Conservation (phyloP, 2,888 invertebrate species). For the Erebia palarica region DNA sequence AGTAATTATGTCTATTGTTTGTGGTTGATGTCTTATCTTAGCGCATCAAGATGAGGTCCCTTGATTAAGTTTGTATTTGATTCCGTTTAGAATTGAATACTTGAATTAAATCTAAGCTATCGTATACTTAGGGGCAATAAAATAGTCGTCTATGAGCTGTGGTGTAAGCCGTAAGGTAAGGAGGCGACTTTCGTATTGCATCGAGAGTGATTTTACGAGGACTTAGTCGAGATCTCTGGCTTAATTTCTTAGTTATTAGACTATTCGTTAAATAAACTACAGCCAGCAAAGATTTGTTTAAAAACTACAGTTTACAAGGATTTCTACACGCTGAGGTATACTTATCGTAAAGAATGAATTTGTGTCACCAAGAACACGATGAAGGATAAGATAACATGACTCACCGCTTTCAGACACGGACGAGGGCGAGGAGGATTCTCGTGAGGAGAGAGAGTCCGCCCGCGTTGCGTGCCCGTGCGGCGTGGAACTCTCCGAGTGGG, state of each 20-base stretch:
- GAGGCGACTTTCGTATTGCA: no score
- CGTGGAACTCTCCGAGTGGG: slow-evolving; percentile 84
- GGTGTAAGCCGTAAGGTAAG: no score
- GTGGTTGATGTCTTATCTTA: slow-evolving; percentile 3
- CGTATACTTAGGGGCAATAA: neutral
- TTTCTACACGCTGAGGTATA: no score
- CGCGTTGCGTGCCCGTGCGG: slow-evolving; percentile 71
- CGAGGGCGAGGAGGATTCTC: slow-evolving; percentile 83
- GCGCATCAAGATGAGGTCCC: neutral
- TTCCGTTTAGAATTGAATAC: neutral
- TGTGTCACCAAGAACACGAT: no score
- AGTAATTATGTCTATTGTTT: slow-evolving; percentile 6
- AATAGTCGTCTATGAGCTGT: no score
- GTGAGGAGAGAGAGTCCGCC: slow-evolving; percentile 71
- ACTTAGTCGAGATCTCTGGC: no score
- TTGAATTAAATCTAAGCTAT: neutral
- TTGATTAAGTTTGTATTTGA: slow-evolving; percentile 1
- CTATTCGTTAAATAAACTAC: no score
- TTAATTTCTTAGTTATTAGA: no score
- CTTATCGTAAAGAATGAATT: no score
- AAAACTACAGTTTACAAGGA: no score
- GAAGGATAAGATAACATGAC: slow-evolving; percentile 44
- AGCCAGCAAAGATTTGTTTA: no score
- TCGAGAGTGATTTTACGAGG: no score
- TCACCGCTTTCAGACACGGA: slow-evolving; percentile 89